These are phyloP conservation scores for Spodoptera exigua DNA, from an alignment of 2,888 invertebrate genomes.

Conservation along the genomic window DNA sequence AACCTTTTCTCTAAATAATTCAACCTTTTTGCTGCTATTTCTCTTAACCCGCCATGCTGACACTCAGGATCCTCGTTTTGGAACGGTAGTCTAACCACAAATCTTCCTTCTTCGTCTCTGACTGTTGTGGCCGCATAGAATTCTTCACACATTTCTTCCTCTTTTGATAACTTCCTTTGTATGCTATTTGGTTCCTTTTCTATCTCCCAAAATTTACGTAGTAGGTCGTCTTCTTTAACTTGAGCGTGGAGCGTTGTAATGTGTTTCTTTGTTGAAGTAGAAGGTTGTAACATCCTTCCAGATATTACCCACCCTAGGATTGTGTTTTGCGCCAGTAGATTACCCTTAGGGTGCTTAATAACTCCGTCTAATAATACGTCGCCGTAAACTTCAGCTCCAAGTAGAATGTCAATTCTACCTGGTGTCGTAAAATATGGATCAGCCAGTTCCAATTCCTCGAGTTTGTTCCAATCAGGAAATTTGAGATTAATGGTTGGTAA, in stretches of 20 bases:
- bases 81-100: conserved; percentile 39
- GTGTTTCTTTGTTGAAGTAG: no score
- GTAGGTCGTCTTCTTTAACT: conserved; percentile 40
- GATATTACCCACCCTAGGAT: no score
- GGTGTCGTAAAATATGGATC: conserved; percentile 15
- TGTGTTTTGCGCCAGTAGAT: no score
- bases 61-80: conserved; percentile 32
- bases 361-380: no score
- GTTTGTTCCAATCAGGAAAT: no score
- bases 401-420: conserved; percentile 24
- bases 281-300: no score
- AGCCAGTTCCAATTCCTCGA: conserved; percentile 7
- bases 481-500: no score
- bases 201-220: conserved; percentile 51
- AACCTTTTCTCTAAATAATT: conserved; percentile 39
- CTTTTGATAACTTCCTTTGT: conserved; percentile 31
- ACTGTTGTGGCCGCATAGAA: conserved; percentile 42
- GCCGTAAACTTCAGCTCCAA: no score
- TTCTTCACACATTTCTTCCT: no score
- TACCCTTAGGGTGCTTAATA: no score
- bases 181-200: conserved; percentile 37
- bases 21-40: conserved; percentile 43
- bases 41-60: conserved; percentile 30
- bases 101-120: conserved; percentile 40
- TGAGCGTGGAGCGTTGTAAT: conserved; percentile 5